These are phyloP conservation scores for Pluvianellus socialis DNA, from an alignment of 2,113 vertebrate genomes.

Conservation along the genomic window DNA sequence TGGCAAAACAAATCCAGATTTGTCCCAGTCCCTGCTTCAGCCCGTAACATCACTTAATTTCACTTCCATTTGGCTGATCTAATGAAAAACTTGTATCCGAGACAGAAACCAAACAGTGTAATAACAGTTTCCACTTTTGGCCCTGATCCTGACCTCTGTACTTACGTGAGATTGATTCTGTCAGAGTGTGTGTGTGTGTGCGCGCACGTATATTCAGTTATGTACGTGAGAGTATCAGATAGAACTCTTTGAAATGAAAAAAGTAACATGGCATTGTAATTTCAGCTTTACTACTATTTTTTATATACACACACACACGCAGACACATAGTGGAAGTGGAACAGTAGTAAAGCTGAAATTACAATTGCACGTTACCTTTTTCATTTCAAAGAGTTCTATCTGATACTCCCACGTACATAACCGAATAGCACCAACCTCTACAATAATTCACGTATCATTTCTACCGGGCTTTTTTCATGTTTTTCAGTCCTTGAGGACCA, in stretches of 20 bases:
- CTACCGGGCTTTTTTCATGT: not conserved
- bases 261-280: not conserved
- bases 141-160: not conserved
- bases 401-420: not conserved
- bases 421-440: not conserved
- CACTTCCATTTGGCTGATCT: not conserved
- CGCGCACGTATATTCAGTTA: not conserved
- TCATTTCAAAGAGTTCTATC: not conserved
- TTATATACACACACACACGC: too few relatives aligned
- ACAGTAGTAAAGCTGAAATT: not conserved
- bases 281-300: not conserved
- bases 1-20: not conserved
- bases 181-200: not conserved
- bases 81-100: not conserved
- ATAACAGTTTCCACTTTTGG: not conserved
- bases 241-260: not conserved
- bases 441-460: not conserved
- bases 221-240: not conserved
- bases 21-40: not conserved
- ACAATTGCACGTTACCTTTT: not conserved
- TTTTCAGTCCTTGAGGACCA: not conserved
- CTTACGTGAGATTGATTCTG: not conserved
- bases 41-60: not conserved
- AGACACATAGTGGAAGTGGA: not conserved
- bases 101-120: not conserved